Conservation (phyloP, 35 echinoderm and acorn worm genomes). For the Chiridota heheva region DNA sequence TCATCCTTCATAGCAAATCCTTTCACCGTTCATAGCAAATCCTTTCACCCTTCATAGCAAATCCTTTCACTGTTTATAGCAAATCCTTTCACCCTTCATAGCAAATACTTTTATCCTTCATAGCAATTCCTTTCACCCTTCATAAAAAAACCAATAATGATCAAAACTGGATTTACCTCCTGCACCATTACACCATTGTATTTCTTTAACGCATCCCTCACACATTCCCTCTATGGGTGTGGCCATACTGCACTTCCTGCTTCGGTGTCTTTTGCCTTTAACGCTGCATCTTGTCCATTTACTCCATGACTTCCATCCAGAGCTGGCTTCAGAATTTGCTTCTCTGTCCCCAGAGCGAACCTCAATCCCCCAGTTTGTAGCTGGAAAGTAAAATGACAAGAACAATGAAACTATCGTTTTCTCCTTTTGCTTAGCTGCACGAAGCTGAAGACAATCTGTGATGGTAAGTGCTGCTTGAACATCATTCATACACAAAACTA, state of each 20-base stretch:
- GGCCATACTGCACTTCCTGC: conserved; percentile 22
- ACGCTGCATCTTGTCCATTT: conserved; percentile 45
- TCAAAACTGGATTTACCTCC: no score
- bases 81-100: no score
- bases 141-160: no score
- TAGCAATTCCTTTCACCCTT: no score
- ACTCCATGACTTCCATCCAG: conserved; percentile 48
- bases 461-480: neutral
- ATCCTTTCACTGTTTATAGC: no score
- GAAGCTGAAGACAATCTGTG: neutral
- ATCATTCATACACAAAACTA: neutral
- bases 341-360: conserved; percentile 17
- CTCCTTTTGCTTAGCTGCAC: neutral
- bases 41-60: no score
- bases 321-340: neutral
- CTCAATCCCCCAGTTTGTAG: conserved; percentile 31
- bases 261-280: conserved; percentile 46
- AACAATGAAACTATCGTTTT: neutral
- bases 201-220: conserved; percentile 49
- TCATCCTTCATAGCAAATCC: no score
- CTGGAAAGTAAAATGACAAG: neutral
- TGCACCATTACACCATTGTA: conserved; percentile 36
- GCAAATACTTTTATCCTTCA: no score
- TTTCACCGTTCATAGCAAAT: no score
- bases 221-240: conserved; percentile 18